These are phyloP conservation scores for Urophycis tenuis DNA, from an alignment of 2,797 vertebrate genomes.

Conservation along the genomic window DNA sequence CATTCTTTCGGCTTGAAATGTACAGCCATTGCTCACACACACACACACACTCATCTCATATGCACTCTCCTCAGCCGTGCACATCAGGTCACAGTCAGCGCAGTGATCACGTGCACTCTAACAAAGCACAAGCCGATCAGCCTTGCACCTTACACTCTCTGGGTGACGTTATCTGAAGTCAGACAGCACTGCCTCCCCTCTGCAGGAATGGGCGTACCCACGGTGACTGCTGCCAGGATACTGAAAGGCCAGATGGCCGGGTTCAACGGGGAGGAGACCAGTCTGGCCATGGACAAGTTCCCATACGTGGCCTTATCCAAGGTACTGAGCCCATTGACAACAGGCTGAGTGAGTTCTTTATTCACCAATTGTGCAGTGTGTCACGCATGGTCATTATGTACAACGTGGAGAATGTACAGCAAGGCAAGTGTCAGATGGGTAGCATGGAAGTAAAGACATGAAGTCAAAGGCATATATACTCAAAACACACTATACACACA, in stretches of 20 bases:
- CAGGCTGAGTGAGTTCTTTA: background rate
- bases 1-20: background rate
- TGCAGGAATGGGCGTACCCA: constrained; percentile 74
- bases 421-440: too few relatives aligned
- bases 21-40: background rate
- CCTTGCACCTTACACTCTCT: background rate
- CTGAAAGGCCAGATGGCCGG: constrained; percentile 70
- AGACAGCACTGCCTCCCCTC: constrained; percentile 28
- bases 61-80: background rate
- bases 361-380: background rate
- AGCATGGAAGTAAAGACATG: background rate
- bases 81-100: background rate
- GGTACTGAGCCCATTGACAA: constrained; percentile 51
- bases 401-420: background rate
- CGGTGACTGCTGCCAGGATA: constrained; percentile 74
- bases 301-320: constrained; percentile 74
- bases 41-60: background rate
- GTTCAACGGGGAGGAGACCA: constrained; percentile 67
- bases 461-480: background rate
- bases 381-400: background rate
- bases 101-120: background rate
- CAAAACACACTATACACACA: background rate
- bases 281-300: constrained; percentile 74
- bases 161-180: constrained; percentile 27
- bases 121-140: constrained; percentile 10